A percentile compares a stretch with the other conserved stretches of the same genome.
These are phyloP conservation scores for Formica selysi DNA, from an alignment of 1,140 invertebrate species.

Conservation along the genomic window DNA sequence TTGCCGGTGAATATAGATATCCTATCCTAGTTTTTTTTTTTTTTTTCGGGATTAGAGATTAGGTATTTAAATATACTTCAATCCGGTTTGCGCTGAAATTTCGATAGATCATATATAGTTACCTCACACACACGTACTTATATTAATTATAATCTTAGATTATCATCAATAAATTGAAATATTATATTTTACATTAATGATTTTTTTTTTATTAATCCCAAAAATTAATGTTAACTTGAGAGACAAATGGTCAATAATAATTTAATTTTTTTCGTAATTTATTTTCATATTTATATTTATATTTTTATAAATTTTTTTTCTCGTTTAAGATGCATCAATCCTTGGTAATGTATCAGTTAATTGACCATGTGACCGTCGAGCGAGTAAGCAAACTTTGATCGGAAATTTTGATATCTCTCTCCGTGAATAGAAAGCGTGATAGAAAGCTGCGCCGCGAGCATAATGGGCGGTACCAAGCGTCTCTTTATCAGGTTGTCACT, in stretches of 20 bases:
- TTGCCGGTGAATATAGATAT: background rate
- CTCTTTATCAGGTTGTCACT: conserved; percentile 60
- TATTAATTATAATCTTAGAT: conserved; percentile 21
- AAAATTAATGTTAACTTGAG: background rate
- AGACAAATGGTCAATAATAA: background rate
- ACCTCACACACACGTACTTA: background rate
- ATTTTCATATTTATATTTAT: background rate
- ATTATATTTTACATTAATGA: background rate
- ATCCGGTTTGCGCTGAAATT: background rate
- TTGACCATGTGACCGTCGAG: background rate
- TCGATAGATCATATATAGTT: background rate
- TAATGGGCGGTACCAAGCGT: conserved; percentile 49
- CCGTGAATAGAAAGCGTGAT: conserved; percentile 61
- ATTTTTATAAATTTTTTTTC: background rate
- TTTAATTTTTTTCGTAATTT: background rate
- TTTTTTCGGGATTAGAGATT: background rate
- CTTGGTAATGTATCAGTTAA: background rate
- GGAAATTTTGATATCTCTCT: conserved; percentile 54
- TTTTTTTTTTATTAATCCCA: background rate
- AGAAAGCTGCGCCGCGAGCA: conserved; percentile 58
- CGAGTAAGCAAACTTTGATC: conserved; percentile 40
- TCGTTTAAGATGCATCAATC: background rate
- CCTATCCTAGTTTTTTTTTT: background rate
- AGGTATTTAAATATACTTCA: background rate
- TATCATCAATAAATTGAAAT: background rate